These are phyloP conservation scores for Bryconaethiops microstoma DNA, from an alignment of 2,797 vertebrate species.

Conservation along the genomic window DNA sequence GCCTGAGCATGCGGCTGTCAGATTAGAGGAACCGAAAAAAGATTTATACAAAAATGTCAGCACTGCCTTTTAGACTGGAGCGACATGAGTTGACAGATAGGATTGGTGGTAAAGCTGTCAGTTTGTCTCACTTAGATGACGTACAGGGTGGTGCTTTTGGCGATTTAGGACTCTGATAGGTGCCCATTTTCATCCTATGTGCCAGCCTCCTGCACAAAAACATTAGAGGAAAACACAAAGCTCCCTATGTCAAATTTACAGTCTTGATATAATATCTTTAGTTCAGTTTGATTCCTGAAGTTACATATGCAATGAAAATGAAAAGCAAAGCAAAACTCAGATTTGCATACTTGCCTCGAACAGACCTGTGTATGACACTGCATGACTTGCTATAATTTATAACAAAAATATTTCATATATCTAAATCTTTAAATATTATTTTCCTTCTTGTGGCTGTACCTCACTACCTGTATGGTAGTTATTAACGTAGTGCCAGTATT, in stretches of 20 bases:
- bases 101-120: background rate
- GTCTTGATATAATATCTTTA: background rate
- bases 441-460: no score
- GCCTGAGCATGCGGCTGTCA: conserved; percentile 32
- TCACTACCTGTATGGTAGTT: background rate
- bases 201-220: conserved; percentile 77
- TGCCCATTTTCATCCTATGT: conserved; percentile 84
- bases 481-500: background rate
- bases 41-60: background rate
- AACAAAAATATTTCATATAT: no score
- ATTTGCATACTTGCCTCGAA: no score
- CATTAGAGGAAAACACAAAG: conserved; percentile 3
- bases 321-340: no score
- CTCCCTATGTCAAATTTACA: background rate
- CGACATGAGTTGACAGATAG: background rate
- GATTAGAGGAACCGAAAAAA: conserved; percentile 23
- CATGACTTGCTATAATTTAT: no score
- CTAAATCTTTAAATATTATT: no score
- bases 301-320: no score
- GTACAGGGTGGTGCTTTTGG: conserved; percentile 82
- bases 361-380: no score
- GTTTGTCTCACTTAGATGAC: conserved; percentile 54
- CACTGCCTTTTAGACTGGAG: background rate
- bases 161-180: conserved; percentile 74
- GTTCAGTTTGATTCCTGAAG: no score